Base-by-base conservation (phyloP, 1,140 invertebrate species). In the Idris sp. region DNA sequence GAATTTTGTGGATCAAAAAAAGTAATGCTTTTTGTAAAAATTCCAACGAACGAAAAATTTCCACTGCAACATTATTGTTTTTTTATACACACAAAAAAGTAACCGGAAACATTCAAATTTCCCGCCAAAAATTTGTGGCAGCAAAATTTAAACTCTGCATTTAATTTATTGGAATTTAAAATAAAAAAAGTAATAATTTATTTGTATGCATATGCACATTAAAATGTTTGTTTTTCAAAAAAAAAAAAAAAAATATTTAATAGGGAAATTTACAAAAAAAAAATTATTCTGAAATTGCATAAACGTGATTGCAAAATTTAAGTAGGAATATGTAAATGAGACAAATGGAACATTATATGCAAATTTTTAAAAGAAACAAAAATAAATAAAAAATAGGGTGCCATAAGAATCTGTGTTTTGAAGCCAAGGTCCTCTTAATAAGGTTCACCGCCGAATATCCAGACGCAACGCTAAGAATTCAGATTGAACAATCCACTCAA, bases 401-500 rank as follows among this genome's bases (percentile, higher is more conserved):
- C 33, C 53, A 38, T 54, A 61, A 58, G 69, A 82, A 81, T 84
- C 67, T 83, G 78, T 86, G 80, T 84, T 86, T 83, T 62, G 75
- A 38, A 84, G 82, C 79, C 82, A 84, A 85, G 83, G 81, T 81
- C 81, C 74, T 73, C 33, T 62, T 61, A 38, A 16, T 49, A 28
- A 54, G 48, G 53, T 41, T 22, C 28, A 76, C 49, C 31, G 16
- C 71, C 79, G 76, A 84, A 84, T 82, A 79, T 82, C 62, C 68
- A 78, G 58, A 71, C 73, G 67, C 56, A 79, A 80, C 62, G 36
- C 18, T 30, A 61, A 40, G 69, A 68, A 81, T 83, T 78, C 81
- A 83, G 79, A 80, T 84, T 78, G 61, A 56, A 64, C 19, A 40
- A 59, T 46, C 33, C 16, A 8, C 15, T 46, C 19, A 43, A 59